Conservation (phyloP, 2,113 vertebrate genomes). For the Cranoglanis bouderius region DNA sequence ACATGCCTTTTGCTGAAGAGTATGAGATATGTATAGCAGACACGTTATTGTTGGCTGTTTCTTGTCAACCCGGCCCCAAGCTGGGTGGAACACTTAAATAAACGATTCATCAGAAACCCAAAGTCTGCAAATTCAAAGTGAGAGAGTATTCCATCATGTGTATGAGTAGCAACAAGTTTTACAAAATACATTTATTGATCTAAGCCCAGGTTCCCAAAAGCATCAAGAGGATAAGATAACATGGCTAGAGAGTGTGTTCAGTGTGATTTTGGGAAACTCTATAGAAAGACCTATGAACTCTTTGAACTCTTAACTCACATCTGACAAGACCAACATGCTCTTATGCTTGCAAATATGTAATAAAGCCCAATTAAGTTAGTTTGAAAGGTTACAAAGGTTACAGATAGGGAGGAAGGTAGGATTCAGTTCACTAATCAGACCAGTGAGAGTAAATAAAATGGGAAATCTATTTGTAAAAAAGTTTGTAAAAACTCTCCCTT, state of each 20-base stretch:
- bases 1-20: conserved; percentile 45
- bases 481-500: neutral
- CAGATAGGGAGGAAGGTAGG: neutral
- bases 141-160: neutral
- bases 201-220: neutral
- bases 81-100: neutral
- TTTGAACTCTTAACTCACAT: neutral
- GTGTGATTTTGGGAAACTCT: neutral
- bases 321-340: neutral
- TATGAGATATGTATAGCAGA: conserved; percentile 22
- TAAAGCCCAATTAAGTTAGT: neutral
- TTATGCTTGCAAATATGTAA: neutral
- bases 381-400: neutral
- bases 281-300: neutral
- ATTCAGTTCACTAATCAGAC: neutral
- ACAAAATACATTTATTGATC: neutral
- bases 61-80: neutral
- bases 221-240: neutral
- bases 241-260: neutral
- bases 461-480: neutral
- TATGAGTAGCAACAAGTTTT: neutral
- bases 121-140: neutral
- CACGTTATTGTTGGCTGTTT: conserved; percentile 35
- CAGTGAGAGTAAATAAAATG: neutral
- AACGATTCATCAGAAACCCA: neutral